A percentile compares a stretch with the other conserved stretches of the same genome.
These are phyloP conservation scores for Drosophila kikkawai DNA, from an alignment of 1,140 invertebrate genomes.

Conservation along the genomic window DNA sequence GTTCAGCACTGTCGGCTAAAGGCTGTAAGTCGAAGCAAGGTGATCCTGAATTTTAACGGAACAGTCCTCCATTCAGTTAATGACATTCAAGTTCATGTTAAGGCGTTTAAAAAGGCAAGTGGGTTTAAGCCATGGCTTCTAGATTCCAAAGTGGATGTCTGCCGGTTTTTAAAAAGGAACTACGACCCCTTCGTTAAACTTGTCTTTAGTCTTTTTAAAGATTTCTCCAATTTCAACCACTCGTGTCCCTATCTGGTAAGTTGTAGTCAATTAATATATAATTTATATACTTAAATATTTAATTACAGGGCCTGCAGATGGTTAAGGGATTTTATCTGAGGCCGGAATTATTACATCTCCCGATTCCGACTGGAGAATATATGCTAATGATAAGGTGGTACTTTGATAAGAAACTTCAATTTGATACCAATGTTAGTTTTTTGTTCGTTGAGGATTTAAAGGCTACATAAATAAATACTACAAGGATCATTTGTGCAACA, in stretches of 20 bases:
- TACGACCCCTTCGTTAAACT: conserved; percentile 19
- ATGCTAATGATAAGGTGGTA: conserved; percentile 2
- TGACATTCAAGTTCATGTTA: not conserved
- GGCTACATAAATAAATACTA: not conserved
- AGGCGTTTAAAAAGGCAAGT: conserved; percentile 15
- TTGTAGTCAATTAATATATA: too few relatives aligned
- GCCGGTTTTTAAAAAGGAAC: not conserved
- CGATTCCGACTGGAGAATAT: conserved; percentile 36
- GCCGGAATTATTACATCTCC: not conserved
- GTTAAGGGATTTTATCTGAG: conserved; percentile 10
- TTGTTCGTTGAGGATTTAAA: not conserved
- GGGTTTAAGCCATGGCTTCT: conserved; percentile 45
- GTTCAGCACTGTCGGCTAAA: not conserved
- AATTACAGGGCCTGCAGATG: too few relatives aligned
- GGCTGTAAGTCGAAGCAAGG: conserved; percentile 20
- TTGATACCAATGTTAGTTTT: conserved; percentile 34
- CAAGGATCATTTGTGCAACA: too few relatives aligned
- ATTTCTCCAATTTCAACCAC: conserved; percentile 20
- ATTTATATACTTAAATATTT: too few relatives aligned
- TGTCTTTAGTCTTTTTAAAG: conserved; percentile 19
- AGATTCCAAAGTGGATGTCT: conserved; percentile 4
- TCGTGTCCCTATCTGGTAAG: too few relatives aligned
- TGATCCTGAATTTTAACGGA: conserved; percentile 5
- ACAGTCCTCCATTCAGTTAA: conserved; percentile 15
- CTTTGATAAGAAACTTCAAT: conserved; percentile 18